Conservation (phyloP, 1,140 invertebrate genomes). For the Harpegnathos saltator region DNA sequence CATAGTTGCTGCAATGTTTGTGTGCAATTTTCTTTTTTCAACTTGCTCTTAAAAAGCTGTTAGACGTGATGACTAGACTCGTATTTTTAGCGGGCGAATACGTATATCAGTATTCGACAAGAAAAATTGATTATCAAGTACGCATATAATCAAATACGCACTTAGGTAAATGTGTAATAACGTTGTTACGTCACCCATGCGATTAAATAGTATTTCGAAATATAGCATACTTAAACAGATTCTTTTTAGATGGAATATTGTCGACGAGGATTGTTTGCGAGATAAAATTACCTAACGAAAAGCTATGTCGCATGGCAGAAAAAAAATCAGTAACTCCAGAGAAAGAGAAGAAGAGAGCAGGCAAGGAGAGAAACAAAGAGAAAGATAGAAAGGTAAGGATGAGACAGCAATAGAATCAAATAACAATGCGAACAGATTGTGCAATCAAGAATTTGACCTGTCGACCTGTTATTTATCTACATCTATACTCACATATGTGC, state of each 20-base stretch:
- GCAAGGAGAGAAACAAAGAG: too few relatives aligned
- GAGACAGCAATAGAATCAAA: too few relatives aligned
- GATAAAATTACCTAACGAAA: slow-evolving; percentile 59
- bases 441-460: slow-evolving; percentile 54
- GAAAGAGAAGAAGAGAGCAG: slow-evolving; percentile 22
- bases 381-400: too few relatives aligned
- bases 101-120: background rate
- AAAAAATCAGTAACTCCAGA: slow-evolving; percentile 8
- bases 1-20: too few relatives aligned
- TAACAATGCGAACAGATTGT: slow-evolving; percentile 65
- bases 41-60: too few relatives aligned
- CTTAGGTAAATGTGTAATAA: slow-evolving; percentile 10
- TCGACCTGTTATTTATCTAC: slow-evolving; percentile 50
- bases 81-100: background rate
- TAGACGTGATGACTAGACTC: background rate
- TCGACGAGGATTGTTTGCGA: background rate
- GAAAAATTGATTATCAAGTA: too few relatives aligned
- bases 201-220: background rate
- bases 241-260: background rate
- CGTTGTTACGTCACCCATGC: background rate
- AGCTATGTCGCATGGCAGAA: background rate
- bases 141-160: background rate
- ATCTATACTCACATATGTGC: slow-evolving; percentile 53
- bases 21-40: too few relatives aligned
- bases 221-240: background rate